Percentiles rank a stretch among this genome's conserved stretches.
These are phyloP conservation scores for Lasioglossum malachurum DNA, from an alignment of 2,888 invertebrate species.

Conservation along the genomic window DNA sequence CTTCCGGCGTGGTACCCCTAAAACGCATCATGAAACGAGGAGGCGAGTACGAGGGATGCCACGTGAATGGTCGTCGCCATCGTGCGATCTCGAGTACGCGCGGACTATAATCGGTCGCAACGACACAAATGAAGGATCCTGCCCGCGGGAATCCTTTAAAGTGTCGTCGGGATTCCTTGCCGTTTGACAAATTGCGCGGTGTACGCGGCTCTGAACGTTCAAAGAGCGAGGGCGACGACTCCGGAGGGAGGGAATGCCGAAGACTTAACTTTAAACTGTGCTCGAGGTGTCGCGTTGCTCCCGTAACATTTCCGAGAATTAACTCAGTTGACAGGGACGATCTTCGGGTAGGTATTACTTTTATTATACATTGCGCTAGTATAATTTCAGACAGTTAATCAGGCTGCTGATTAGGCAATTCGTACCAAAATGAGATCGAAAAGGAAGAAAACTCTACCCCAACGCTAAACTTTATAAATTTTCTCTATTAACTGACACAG, in stretches of 20 bases:
- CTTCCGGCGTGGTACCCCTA: conserved; percentile 74
- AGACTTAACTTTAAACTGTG: background rate
- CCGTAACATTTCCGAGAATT: background rate
- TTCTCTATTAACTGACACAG: background rate
- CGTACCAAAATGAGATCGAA: background rate
- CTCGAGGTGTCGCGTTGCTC: background rate
- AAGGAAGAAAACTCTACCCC: too few relatives aligned
- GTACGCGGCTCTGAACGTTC: background rate
- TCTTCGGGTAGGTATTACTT: too few relatives aligned
- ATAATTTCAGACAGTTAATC: too few relatives aligned
- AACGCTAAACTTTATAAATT: background rate
- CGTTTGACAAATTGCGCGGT: conserved; percentile 34
- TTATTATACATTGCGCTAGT: too few relatives aligned
- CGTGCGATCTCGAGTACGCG: conserved; percentile 35
- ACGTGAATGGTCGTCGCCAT: conserved; percentile 1
- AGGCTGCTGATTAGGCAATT: background rate
- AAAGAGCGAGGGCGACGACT: background rate
- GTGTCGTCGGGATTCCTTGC: background rate
- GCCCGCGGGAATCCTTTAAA: conserved; percentile 38
- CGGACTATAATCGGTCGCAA: conserved; percentile 19
- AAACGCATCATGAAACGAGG: conserved; percentile 75
- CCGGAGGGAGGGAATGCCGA: background rate
- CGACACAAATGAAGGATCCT: conserved; percentile 26
- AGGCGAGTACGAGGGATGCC: conserved; percentile 63
- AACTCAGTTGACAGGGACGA: background rate